phyloP scores from a whole-genome alignment of 35 echinoderm and acorn worm genomes.

The Chiridota heheva region DNA sequence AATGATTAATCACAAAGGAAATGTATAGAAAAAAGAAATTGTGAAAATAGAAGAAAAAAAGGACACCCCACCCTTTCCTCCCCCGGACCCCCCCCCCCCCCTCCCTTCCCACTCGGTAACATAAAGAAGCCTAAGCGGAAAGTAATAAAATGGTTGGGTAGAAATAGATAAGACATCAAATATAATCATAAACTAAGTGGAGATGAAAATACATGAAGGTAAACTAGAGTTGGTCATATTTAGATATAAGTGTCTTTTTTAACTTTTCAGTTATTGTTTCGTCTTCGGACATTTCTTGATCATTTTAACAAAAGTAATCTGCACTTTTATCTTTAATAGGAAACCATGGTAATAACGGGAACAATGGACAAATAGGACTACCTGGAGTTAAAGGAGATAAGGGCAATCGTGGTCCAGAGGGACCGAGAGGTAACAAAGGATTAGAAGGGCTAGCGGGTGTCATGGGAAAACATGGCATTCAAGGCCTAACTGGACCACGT shows the following conservation, averaged over 20 bases:
- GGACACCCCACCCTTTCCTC: not conserved
- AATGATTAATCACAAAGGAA: too few relatives aligned
- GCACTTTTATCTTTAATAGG: constrained; percentile 22
- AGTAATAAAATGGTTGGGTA: too few relatives aligned
- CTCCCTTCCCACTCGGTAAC: too few relatives aligned
- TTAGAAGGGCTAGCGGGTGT: not conserved
- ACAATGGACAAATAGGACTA: constrained; percentile 50
- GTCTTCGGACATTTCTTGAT: not conserved
- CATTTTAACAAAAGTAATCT: not conserved
- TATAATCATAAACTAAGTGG: too few relatives aligned
- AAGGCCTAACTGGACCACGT: constrained; percentile 33
- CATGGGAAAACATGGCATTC: not conserved
- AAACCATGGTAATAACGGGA: constrained; percentile 71
- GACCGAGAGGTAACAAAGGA: constrained; percentile 16
- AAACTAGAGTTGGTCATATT: too few relatives aligned
- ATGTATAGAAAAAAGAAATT: too few relatives aligned
- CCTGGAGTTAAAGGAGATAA: not conserved
- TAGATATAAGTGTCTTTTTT: too few relatives aligned
- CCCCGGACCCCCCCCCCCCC: too few relatives aligned
- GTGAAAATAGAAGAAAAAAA: too few relatives aligned
- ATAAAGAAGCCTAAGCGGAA: too few relatives aligned
- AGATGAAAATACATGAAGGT: too few relatives aligned
- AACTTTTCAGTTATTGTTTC: not conserved
- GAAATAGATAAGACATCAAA: too few relatives aligned
- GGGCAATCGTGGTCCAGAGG: constrained; percentile 14